These are phyloP conservation scores for Zonitis immaculata DNA, from an alignment of 2,888 invertebrate genomes.

Conservation along the genomic window DNA sequence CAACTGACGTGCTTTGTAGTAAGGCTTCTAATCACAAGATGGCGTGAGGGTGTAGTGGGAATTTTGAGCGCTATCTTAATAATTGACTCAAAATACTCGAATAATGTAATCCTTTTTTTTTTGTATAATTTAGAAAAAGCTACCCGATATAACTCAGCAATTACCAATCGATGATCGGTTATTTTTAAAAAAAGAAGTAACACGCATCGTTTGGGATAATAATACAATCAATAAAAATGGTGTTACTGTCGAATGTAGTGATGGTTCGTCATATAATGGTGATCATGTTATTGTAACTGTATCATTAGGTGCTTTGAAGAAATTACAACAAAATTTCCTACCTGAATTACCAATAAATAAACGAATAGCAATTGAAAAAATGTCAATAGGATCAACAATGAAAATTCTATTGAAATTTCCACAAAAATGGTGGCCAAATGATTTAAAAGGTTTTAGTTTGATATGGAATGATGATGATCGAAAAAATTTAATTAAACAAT, in stretches of 20 bases:
- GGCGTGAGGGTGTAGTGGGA: too few relatives aligned
- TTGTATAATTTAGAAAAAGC: conserved; percentile 35
- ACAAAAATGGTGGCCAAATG: conserved; percentile 59
- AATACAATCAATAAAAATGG: conserved; percentile 22
- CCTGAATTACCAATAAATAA: conserved; percentile 56
- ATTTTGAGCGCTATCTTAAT: too few relatives aligned
- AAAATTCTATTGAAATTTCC: conserved; percentile 65
- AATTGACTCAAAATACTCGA: too few relatives aligned
- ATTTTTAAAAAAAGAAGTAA: conserved; percentile 41
- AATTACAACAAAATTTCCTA: conserved; percentile 51
- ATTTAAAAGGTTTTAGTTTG: conserved; percentile 53
- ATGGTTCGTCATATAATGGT: conserved; percentile 53
- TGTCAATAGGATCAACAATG: too few relatives aligned
- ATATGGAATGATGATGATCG: conserved; percentile 56
- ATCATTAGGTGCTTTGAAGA: conserved; percentile 66
- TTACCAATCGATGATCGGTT: conserved; percentile 39
- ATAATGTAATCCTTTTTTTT: too few relatives aligned
- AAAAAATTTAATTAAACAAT: conserved; percentile 34
- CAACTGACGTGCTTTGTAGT: too few relatives aligned
- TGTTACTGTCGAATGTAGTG: conserved; percentile 50
- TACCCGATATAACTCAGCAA: conserved; percentile 32
- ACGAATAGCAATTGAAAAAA: conserved; percentile 54
- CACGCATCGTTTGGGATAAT: conserved; percentile 36
- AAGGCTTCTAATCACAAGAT: too few relatives aligned
- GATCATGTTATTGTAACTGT: conserved; percentile 64